A percentile compares a stretch with the other conserved stretches of the same genome.
These are phyloP conservation scores for Polyploca ridens DNA, from an alignment of 2,888 invertebrate genomes.

Conservation along the genomic window DNA sequence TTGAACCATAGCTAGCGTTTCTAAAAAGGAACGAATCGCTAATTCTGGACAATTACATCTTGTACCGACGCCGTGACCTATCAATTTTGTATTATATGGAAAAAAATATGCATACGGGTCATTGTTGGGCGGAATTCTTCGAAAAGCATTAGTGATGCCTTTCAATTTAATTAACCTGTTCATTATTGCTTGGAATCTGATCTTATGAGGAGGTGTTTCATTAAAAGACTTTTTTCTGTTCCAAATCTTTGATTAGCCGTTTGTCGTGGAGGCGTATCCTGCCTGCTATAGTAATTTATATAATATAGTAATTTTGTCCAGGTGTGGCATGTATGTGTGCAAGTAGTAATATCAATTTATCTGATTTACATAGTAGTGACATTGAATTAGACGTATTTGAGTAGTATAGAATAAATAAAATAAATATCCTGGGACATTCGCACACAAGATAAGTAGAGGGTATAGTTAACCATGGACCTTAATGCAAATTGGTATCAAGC, in stretches of 20 bases:
- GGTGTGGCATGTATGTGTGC: too few species aligned
- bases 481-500: too few species aligned
- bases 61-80: constrained; percentile 53
- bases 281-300: too few species aligned
- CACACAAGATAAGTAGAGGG: too few species aligned
- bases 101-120: constrained; percentile 31
- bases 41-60: constrained; percentile 58
- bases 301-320: too few species aligned
- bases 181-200: not conserved
- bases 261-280: not conserved
- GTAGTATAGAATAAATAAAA: too few species aligned
- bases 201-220: not conserved
- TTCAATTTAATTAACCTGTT: not conserved
- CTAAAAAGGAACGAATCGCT: constrained; percentile 75
- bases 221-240: too few species aligned
- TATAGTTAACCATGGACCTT: too few species aligned
- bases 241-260: not conserved
- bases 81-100: constrained; percentile 45
- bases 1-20: constrained; percentile 50
- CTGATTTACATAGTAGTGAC: too few species aligned
- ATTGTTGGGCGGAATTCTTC: constrained; percentile 17
- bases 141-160: constrained; percentile 18
- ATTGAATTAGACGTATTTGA: too few species aligned
- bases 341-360: too few species aligned
- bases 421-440: too few species aligned